phyloP scores from a whole-genome alignment of 2,113 vertebrate genomes.

The Oriolus oriolus region DNA sequence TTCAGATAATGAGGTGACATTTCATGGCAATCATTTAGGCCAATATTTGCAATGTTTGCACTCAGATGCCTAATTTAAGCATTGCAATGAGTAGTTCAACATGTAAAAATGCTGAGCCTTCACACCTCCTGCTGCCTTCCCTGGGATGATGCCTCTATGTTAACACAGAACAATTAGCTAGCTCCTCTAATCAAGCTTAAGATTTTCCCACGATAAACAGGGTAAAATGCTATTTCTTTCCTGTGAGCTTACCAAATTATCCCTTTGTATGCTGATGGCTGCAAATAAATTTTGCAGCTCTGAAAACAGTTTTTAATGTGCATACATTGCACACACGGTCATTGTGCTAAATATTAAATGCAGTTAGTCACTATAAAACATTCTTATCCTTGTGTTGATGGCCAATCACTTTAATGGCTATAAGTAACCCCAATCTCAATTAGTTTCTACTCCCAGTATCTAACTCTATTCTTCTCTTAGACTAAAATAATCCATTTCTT shows the following conservation, averaged over 20 bases:
- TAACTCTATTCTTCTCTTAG: neutral
- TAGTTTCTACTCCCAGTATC: neutral
- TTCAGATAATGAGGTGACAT: constrained; percentile 1
- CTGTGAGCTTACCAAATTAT: neutral
- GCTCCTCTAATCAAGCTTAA: neutral
- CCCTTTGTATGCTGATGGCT: neutral
- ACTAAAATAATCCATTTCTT: neutral
- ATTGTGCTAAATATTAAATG: neutral
- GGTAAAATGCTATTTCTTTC: neutral
- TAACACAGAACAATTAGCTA: constrained; percentile 23
- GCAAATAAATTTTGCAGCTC: neutral
- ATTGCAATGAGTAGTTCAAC: neutral
- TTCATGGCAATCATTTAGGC: constrained; percentile 13
- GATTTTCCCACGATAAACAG: neutral
- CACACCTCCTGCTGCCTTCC: neutral
- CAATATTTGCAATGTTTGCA: constrained; percentile 46
- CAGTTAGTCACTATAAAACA: neutral
- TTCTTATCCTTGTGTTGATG: neutral
- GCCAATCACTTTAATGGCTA: neutral
- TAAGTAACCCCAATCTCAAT: neutral
- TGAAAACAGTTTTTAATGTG: neutral
- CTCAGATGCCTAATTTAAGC: neutral
- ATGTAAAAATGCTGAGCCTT: constrained; percentile 18
- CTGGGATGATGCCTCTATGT: neutral
- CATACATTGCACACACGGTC: neutral